Evolutionary conservation across 2,888 invertebrate genomes (phyloP), one percentile per base, ranked within the genome.

Genomic region (Lithophane socia): DNA sequence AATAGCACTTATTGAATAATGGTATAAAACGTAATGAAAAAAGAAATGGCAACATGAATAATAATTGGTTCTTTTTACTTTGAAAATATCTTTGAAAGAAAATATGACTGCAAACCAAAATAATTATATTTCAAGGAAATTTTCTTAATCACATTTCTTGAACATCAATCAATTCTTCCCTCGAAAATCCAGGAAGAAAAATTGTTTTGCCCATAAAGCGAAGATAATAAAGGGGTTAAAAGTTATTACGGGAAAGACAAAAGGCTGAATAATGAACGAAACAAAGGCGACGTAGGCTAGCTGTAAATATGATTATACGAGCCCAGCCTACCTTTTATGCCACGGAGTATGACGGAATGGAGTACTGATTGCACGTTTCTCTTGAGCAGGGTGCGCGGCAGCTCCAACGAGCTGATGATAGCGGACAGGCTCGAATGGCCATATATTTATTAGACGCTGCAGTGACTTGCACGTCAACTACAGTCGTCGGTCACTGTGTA

Each of bases 91-190:
- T 44, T 67, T 77, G 47, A 61, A 64, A 44, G 29, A 52, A 70
- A 54, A 72, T 49, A 37, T 29, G 9, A 42, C 8, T 42, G 29
- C 18, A 5, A 56, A 12, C 5, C 4, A 66, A 56, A 63, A 75
- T 42, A 49, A 79, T 60, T 49, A 69, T 13, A 37, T 49, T 61
- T n/a, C 12, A 37, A 71, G 70, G 42, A 49, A 82, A 68, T 80
- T 56, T 84, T 80, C 64, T 65, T 66, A 9, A 24, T 58, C 18
- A 58, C 18, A 70, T 61, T 79, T 79, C 37, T n/a, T n/a, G 98
- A 89, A 98, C 98, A 87, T 87, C 78, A 85, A 87, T 87, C 83
- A 85, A 83, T 84, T 75, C 56, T 69, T 66, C 54, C 71, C 66
- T 42, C 10, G 61, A 60, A 79, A 82, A 79, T 75, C 42, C 60